These are phyloP conservation scores for Aphidoletes aphidimyza DNA, from an alignment of 2,888 invertebrate genomes.

Conservation along the genomic window DNA sequence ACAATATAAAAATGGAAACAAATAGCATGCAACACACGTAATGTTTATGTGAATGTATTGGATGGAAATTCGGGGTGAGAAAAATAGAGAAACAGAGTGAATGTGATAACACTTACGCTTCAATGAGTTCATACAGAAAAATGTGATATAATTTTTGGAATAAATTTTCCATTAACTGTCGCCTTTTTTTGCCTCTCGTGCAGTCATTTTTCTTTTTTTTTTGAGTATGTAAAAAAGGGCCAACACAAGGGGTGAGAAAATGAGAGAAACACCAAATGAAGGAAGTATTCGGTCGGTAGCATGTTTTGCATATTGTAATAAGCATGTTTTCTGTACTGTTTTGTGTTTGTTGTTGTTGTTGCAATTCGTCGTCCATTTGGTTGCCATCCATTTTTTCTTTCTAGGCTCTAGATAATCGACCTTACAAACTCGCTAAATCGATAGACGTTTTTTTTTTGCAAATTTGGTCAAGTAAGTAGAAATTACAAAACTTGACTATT, in stretches of 20 bases:
- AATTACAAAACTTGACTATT: too few relatives aligned
- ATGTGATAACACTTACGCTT: not conserved
- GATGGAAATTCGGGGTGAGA: too few relatives aligned
- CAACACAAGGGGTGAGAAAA: not conserved
- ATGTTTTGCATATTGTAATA: constrained; percentile 26
- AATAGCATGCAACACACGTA: constrained; percentile 31
- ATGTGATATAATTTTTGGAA: constrained; percentile 20
- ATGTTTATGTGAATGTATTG: too few relatives aligned
- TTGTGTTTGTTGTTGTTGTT: too few relatives aligned
- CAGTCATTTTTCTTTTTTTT: too few relatives aligned
- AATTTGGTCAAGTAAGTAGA: not conserved
- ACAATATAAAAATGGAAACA: not conserved
- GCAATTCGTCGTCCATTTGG: too few relatives aligned
- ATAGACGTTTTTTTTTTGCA: not conserved
- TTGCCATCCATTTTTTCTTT: too few relatives aligned
- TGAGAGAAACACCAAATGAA: not conserved
- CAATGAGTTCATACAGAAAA: constrained; percentile 8
- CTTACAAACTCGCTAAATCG: not conserved
- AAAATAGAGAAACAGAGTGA: not conserved
- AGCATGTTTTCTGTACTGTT: not conserved
- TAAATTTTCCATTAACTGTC: constrained; percentile 36
- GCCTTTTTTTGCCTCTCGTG: not conserved
- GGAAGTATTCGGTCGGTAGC: not conserved
- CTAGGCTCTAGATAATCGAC: too few relatives aligned
- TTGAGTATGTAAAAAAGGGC: not conserved